Percentiles rank a stretch among this genome's conserved stretches.
These are phyloP conservation scores for Chrysocyon brachyurus DNA, from an alignment of 2,797 vertebrate species.

Conservation along the genomic window DNA sequence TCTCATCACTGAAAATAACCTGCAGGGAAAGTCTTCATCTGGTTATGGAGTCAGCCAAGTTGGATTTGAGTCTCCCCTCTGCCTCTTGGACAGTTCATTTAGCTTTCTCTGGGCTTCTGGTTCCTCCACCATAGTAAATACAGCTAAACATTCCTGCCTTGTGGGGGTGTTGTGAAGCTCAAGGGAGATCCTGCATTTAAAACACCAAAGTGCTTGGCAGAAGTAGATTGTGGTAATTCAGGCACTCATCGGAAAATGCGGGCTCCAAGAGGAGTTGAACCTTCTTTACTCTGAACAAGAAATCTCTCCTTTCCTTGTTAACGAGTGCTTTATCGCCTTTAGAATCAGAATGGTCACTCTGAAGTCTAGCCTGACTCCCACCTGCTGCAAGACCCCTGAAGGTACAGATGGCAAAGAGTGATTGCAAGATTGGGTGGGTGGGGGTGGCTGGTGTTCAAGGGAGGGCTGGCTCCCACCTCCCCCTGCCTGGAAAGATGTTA, in stretches of 20 bases:
- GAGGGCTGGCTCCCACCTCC: not conserved
- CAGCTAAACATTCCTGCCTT: not conserved
- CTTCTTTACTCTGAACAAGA: not conserved
- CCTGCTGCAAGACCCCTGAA: not conserved
- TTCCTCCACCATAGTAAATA: not conserved
- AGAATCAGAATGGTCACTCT: not conserved
- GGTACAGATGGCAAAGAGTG: not conserved
- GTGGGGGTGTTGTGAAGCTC: fast-evolving
- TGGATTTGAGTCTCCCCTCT: not conserved
- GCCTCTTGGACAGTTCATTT: not conserved
- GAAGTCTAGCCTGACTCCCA: not conserved
- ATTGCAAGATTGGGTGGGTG: not conserved
- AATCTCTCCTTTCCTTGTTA: not conserved
- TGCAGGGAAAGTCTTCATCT: not conserved
- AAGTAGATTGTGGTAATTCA: not conserved
- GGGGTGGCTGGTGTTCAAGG: not conserved
- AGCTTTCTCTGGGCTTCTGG: not conserved
- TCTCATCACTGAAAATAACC: not conserved
- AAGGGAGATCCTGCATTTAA: not conserved
- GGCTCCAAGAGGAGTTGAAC: not conserved
- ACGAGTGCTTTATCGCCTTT: not conserved
- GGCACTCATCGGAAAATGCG: not conserved
- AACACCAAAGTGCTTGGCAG: not conserved
- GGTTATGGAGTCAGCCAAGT: not conserved
- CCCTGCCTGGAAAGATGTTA: not conserved